phyloP scores from a whole-genome alignment of 2,888 invertebrate species.

The Fabriciana adippe region DNA sequence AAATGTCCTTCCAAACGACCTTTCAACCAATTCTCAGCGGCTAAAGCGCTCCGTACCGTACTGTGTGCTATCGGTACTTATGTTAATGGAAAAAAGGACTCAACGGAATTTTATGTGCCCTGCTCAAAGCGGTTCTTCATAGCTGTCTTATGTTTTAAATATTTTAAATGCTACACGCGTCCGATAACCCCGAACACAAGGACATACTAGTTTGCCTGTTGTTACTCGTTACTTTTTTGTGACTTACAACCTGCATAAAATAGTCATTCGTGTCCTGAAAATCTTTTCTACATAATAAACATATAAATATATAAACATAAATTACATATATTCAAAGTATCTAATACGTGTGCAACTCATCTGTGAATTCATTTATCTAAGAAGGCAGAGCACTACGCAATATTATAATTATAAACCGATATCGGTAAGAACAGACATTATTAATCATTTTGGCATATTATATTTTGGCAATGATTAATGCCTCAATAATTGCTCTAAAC shows the following conservation, averaged over 20 bases:
- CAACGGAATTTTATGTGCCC: slow-evolving; percentile 77
- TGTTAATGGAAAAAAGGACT: slow-evolving; percentile 69
- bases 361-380: neutral
- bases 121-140: slow-evolving; percentile 72
- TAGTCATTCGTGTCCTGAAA: neutral
- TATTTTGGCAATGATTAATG: slow-evolving; percentile 64
- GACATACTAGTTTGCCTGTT: slow-evolving; percentile 65
- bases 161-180: slow-evolving; percentile 78
- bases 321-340: too few species aligned
- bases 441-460: slow-evolving; percentile 61
- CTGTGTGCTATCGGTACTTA: slow-evolving; percentile 74
- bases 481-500: slow-evolving; percentile 58
- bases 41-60: slow-evolving; percentile 52
- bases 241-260: slow-evolving; percentile 26
- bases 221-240: slow-evolving; percentile 40
- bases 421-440: slow-evolving; percentile 51
- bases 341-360: too few species aligned
- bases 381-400: slow-evolving; percentile 14
- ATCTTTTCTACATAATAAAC: too few species aligned
- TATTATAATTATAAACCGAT: slow-evolving; percentile 24
- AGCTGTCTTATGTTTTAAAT: slow-evolving; percentile 72
- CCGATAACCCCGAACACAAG: slow-evolving; percentile 78
- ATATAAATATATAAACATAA: too few species aligned
- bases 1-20: slow-evolving; percentile 73
- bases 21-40: slow-evolving; percentile 64